phyloP scores from a whole-genome alignment of 2,888 invertebrate genomes.

The Pharmacophagus antenor region DNA sequence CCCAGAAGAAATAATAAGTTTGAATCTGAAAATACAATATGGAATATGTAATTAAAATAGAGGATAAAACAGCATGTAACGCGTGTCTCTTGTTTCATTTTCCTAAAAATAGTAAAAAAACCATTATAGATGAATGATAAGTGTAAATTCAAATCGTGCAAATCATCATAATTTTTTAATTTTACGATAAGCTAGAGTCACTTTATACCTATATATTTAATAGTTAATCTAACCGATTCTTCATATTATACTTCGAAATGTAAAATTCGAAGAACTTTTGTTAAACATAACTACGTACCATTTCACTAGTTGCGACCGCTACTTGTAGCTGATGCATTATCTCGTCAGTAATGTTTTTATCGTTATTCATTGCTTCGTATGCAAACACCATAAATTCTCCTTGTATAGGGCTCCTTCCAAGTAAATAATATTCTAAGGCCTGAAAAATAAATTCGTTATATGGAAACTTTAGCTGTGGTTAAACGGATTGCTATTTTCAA shows the following conservation, averaged over 20 bases:
- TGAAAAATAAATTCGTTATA: background rate
- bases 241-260: no score
- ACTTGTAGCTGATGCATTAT: slow-evolving; percentile 14
- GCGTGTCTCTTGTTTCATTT: no score
- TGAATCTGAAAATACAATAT: background rate
- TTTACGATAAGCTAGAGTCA: no score
- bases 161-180: no score
- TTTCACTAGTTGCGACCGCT: slow-evolving; percentile 6
- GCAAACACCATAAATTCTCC: slow-evolving; percentile 23
- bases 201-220: no score
- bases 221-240: no score
- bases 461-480: no score
- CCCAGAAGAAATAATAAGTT: background rate
- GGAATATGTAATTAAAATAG: background rate
- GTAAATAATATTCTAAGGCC: slow-evolving; percentile 13
- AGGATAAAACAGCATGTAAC: no score
- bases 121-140: no score
- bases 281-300: slow-evolving; percentile 10
- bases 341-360: slow-evolving; percentile 4
- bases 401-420: slow-evolving; percentile 19
- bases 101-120: no score
- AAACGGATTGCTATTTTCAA: no score
- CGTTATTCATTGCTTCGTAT: slow-evolving; percentile 8
- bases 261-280: background rate
- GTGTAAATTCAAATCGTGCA: no score